A percentile compares a stretch with the other conserved stretches of the same genome.
Conservation (phyloP, 2,888 invertebrate species). For the Cremastinae sp. region DNA sequence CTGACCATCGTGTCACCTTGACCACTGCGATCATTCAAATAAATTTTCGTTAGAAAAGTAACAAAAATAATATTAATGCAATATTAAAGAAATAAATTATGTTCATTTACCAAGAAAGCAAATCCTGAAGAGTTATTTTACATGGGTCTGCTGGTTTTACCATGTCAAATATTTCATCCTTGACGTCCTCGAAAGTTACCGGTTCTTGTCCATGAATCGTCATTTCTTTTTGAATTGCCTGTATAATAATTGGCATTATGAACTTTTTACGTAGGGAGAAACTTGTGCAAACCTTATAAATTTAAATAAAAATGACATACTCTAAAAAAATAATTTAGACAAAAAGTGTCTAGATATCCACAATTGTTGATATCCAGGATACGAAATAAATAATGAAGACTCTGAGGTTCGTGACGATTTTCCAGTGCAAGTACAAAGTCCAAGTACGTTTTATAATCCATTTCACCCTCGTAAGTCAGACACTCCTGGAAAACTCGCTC, state of each 20-base stretch:
- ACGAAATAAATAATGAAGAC: slow-evolving; percentile 94
- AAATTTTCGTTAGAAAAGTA: neutral
- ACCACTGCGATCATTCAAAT: slow-evolving; percentile 84
- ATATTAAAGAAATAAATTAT: neutral
- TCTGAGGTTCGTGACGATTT: slow-evolving; percentile 94
- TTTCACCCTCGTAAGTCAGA: slow-evolving; percentile 95
- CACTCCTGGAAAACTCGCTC: slow-evolving; percentile 97
- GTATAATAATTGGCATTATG: slow-evolving; percentile 59
- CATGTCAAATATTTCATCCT: slow-evolving; percentile 99
- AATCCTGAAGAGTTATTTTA: slow-evolving; percentile 92
- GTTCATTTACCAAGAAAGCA: slow-evolving; percentile 85
- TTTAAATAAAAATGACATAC: slow-evolving; percentile 78
- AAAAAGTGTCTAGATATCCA: slow-evolving; percentile 94
- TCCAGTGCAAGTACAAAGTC: slow-evolving; percentile 96
- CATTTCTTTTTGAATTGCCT: slow-evolving; percentile 96
- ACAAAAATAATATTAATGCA: no score
- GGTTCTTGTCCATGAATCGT: slow-evolving; percentile 92
- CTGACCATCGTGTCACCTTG: slow-evolving; percentile 97
- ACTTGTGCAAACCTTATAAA: no score
- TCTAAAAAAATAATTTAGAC: slow-evolving; percentile 95
- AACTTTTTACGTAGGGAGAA: no score
- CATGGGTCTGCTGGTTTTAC: slow-evolving; percentile 92
- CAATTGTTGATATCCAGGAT: slow-evolving; percentile 94
- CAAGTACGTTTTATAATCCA: slow-evolving; percentile 98
- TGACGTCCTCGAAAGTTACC: slow-evolving; percentile 95